Conservation (phyloP, 2,888 invertebrate species). For the Prosopocoilus inquinatus region DNA sequence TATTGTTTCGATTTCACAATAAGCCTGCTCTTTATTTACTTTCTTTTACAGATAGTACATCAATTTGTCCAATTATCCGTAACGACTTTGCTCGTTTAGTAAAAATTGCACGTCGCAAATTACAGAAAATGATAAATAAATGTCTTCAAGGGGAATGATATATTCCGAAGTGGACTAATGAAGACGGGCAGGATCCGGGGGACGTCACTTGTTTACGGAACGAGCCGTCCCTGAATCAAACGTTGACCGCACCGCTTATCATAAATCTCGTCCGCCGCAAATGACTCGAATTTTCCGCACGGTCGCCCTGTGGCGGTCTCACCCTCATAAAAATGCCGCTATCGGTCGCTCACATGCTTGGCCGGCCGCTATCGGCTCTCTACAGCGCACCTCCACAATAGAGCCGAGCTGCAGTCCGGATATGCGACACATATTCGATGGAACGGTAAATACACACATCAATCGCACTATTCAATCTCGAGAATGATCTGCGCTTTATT, state of each 20-base stretch:
- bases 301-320: conserved; percentile 1
- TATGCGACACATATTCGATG: not conserved
- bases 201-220: not conserved
- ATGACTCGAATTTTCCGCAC: conserved; percentile 4
- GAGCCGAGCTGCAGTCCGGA: not conserved
- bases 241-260: not conserved
- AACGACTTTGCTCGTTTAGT: too few relatives aligned
- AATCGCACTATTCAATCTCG: not conserved
- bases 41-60: too few relatives aligned
- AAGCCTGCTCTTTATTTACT: too few relatives aligned
- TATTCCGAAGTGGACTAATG: too few relatives aligned
- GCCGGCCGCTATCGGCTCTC: conserved; percentile 1
- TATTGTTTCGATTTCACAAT: too few relatives aligned
- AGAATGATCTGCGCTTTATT: not conserved
- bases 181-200: too few relatives aligned
- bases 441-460: not conserved
- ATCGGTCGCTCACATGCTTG: conserved; percentile 1
- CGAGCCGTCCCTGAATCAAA: not conserved
- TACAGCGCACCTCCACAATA: conserved; percentile 1
- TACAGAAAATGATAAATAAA: too few relatives aligned
- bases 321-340: conserved; percentile 4
- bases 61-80: too few relatives aligned
- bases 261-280: conserved; percentile 2
- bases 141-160: too few relatives aligned
- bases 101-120: too few relatives aligned